phyloP scores from a whole-genome alignment of 2,113 vertebrate species.

The Nanorana parkeri region DNA sequence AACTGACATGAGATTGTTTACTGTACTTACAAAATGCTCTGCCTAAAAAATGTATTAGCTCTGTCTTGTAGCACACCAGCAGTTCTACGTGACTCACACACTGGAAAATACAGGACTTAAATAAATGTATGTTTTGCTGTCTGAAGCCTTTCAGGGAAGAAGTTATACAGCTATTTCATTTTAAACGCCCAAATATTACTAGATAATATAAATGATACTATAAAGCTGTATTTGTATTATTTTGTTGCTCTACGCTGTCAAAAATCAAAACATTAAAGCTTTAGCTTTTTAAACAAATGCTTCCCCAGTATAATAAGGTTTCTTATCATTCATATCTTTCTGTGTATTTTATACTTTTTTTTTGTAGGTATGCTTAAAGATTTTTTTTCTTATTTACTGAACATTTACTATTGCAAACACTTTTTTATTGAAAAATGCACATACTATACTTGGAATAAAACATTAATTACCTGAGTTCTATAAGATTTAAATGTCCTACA shows the following conservation, averaged over 20 bases:
- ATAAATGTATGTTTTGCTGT: too few species aligned
- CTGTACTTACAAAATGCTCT: too few species aligned
- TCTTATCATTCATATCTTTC: neutral
- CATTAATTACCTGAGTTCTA: slow-evolving; percentile 50
- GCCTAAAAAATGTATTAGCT: too few species aligned
- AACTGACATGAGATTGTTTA: too few species aligned
- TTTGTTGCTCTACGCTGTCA: neutral
- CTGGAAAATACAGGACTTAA: too few species aligned
- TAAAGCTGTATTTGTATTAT: neutral
- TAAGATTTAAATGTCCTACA: slow-evolving; percentile 55
- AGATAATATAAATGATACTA: neutral
- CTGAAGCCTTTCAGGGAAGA: too few species aligned
- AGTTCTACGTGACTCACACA: too few species aligned
- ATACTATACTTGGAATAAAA: slow-evolving; percentile 28
- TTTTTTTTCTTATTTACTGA: slow-evolving; percentile 25
- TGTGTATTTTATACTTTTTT: slow-evolving; percentile 6
- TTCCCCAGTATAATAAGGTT: slow-evolving; percentile 12
- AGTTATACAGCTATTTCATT: too few species aligned
- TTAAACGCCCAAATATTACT: too few species aligned
- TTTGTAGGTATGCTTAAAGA: slow-evolving; percentile 19
- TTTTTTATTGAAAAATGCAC: neutral
- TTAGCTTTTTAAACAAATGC: neutral
- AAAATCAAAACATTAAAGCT: neutral
- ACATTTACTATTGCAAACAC: slow-evolving; percentile 10
- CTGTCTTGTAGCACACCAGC: too few species aligned